Evolutionary conservation across 1,140 invertebrate species (phyloP), one percentile per base, ranked within the genome.

Genomic region (Drosophila funebris): DNA sequence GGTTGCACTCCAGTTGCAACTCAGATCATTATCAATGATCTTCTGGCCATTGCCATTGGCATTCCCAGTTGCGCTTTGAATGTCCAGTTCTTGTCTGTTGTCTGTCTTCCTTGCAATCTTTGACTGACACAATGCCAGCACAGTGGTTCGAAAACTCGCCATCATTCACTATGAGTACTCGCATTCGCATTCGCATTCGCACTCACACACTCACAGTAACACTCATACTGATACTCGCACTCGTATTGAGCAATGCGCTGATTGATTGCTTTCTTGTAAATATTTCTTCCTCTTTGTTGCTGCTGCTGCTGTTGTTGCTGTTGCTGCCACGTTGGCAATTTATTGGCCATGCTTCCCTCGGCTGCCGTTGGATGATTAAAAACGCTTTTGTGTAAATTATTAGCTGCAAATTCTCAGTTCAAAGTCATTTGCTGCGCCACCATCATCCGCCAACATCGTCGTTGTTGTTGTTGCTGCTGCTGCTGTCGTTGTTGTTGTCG

Each of bases 341-440:
- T 82, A 81, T 82, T 81, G 78, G 79, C 52, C 60, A 43, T 71
- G 72, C 64, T 77, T 44, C 54, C 56, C 41, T 29, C 56, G 46
- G 33, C 63, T 62, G 36, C 54, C 64, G 69, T 72, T 64, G 74
- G 78, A 87, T 87, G 83, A 87, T 87, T 87, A 87, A 87, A 87
- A 87, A 87, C 80, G 83, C 78, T 87, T 87, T 87, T 88, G 83
- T 87, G 78, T 87, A 87, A 87, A 88, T 87, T 87, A 87, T 87
- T 87, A 87, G 82, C 82, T 88, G 82, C 82, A 87, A 87, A 87
- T 87, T 87, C 53, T 71, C 83, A 75, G 72, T 75, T 75, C 72
- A 82, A 85, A 87, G 71, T 82, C 82, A 84, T 83, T 83, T 79
- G 82, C 75, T 85, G 81, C 36, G 53, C 52, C 43, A 22, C 41